Percentiles rank a stretch among this genome's conserved stretches.
Conservation (phyloP, 2,113 vertebrate genomes). For the Dipodomys merriami region DNA sequence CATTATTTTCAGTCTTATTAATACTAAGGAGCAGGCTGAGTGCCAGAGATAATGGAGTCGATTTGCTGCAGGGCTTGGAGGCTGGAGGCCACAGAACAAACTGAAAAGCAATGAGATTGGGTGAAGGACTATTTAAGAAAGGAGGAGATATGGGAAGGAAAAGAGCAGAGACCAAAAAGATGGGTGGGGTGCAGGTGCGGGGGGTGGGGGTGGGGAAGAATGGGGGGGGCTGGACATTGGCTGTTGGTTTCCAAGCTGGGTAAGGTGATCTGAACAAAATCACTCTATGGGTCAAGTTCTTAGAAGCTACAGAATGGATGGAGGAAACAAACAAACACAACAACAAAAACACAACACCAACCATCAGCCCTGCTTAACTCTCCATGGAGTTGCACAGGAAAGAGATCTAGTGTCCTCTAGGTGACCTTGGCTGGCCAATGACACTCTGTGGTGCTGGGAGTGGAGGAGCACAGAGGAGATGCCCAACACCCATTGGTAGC, state of each 20-base stretch:
- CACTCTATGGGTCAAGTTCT: neutral
- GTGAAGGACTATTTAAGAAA: slow-evolving; percentile 10
- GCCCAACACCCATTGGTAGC: too few relatives aligned
- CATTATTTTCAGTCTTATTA: slow-evolving; percentile 61
- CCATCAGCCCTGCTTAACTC: neutral
- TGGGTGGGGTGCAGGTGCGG: too few relatives aligned
- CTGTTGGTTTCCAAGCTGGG: neutral
- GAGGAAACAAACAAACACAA: neutral
- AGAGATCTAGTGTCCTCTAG: neutral
- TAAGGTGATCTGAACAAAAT: slow-evolving; percentile 34
- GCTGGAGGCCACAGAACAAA: slow-evolving; percentile 6
- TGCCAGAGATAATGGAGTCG: slow-evolving; percentile 55
- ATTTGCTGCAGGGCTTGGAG: slow-evolving; percentile 40
- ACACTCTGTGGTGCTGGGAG: neutral
- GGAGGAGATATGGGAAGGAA: neutral
- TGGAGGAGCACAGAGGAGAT: neutral
- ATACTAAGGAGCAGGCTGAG: slow-evolving; percentile 7
- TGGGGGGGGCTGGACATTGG: too few relatives aligned
- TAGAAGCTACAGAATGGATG: neutral
- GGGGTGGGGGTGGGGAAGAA: too few relatives aligned
- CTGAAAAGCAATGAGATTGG: slow-evolving; percentile 26
- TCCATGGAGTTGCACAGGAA: neutral
- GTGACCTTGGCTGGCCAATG: slow-evolving; percentile 2
- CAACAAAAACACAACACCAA: neutral
- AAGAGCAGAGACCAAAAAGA: neutral